Evolutionary conservation across 2,113 vertebrate genomes (phyloP).

Genomic region (Cyprinus carpio): DNA sequence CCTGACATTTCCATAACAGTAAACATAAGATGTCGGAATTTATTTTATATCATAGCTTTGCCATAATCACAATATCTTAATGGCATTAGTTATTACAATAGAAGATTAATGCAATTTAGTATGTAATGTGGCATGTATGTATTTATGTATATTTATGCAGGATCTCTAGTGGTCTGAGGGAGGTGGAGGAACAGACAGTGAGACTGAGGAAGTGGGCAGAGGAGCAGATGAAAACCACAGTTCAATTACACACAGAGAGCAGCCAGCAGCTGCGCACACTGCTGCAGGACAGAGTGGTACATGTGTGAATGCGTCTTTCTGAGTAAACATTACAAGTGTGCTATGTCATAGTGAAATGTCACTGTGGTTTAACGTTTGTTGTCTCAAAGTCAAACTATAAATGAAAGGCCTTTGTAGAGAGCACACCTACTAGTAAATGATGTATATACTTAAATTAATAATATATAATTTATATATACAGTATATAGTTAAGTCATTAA

Average conservation of each 20-base stretch:
- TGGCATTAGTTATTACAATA: not conserved
- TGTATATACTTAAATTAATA: not conserved
- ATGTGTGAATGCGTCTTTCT: not conserved
- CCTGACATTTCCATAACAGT: too few species aligned
- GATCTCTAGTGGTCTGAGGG: constrained; percentile 63
- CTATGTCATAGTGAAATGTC: not conserved
- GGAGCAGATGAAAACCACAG: constrained; percentile 59
- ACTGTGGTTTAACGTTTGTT: not conserved
- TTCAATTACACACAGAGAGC: constrained; percentile 63
- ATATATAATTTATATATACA: too few species aligned
- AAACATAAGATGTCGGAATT: too few species aligned
- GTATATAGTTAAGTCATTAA: too few species aligned
- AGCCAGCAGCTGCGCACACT: constrained; percentile 62
- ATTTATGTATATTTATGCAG: constrained; percentile 54
- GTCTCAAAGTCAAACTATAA: not conserved
- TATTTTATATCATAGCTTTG: too few species aligned
- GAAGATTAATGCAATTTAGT: not conserved
- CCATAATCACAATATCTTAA: not conserved
- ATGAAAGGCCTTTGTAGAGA: not conserved
- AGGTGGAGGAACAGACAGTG: constrained; percentile 70
- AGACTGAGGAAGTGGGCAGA: constrained; percentile 74
- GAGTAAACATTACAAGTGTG: not conserved
- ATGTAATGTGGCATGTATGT: not conserved
- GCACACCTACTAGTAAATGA: not conserved
- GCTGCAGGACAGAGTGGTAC: constrained; percentile 75